Base-by-base conservation (phyloP, 2,888 invertebrate genomes). In the Clitarchus hookeri region DNA sequence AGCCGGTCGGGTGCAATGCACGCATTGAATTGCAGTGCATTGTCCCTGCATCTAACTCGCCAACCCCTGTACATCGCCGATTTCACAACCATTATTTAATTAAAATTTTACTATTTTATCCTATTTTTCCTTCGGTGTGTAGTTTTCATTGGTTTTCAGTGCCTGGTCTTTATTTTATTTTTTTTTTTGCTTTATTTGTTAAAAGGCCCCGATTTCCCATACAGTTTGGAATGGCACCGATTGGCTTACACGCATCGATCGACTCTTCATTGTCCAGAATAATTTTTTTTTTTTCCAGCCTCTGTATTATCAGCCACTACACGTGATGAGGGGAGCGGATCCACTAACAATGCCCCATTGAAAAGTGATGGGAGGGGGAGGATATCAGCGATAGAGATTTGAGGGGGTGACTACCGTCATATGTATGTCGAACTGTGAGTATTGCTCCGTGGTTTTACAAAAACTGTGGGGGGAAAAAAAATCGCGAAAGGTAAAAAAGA, bases 221-320 rank as follows among this genome's bases (percentile, higher is more conserved):
- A 6, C 65, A 65, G 65, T 65, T 65, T 65, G n/a, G 65, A 65
- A 65, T 23, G n/a, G 65, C 65, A 23, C 65, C 65, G 65, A 65
- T 65, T 65, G 65, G 65, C n/a, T 65, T 65, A 65, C 65, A 65
- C n/a, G 23, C 65, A 65, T 65, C 65, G 65, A 65, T 65, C 65
- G 65, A 65, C 23, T 65, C 65, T 65, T 65, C 65, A 65, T 65
- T 65, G 65, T 65, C n/a, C 65, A 0, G 16, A n/a, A 65, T 65
- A 65, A 9, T 9, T 48, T 48, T 48, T 48, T 48, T 48, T 48
- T 48, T 23, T n/a, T n/a, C 65, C 65, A 12, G 23, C 65, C n/a
- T 65, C 23, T 65, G 65, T 65, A 65, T 65, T 65, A 65, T 65
- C 65, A 65, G n/a, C 65, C 19, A 0, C 65, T 65, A 23, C 65